A percentile compares a stretch with the other conserved stretches of the same genome.
Evolutionary conservation across 1,140 invertebrate genomes (phyloP).

Genomic region (Harpegnathos saltator): DNA sequence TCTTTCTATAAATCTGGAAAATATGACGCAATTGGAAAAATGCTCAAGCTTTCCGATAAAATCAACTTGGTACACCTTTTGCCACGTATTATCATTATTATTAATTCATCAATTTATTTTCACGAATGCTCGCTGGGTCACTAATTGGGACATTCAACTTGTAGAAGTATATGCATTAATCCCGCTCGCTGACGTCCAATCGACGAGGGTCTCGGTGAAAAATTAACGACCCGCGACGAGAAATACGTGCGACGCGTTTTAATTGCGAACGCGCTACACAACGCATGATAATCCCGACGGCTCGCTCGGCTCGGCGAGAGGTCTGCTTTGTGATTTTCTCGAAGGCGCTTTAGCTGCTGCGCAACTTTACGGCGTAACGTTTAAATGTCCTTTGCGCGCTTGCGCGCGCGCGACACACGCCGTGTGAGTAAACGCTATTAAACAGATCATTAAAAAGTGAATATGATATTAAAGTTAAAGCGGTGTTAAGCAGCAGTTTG

Average conservation of each 20-base stretch:
- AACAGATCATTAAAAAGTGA: slow-evolving; percentile 55
- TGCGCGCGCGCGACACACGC: slow-evolving; percentile 27
- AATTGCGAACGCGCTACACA: neutral
- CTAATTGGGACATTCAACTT: too few species aligned
- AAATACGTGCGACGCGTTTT: too few species aligned
- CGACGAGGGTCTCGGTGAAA: too few species aligned
- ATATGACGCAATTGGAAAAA: too few species aligned
- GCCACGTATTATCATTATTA: too few species aligned
- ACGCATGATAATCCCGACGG: neutral
- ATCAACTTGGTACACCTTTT: too few species aligned
- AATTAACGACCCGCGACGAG: too few species aligned
- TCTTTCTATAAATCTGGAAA: too few species aligned
- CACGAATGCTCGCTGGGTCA: too few species aligned
- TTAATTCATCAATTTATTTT: too few species aligned
- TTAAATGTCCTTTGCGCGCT: slow-evolving; percentile 36
- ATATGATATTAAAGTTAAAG: slow-evolving; percentile 58
- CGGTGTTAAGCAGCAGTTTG: slow-evolving; percentile 54
- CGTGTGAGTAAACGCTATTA: slow-evolving; percentile 42
- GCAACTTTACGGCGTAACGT: slow-evolving; percentile 23
- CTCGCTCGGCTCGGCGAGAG: slow-evolving; percentile 9
- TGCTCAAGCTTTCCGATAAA: too few species aligned
- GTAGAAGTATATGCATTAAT: neutral
- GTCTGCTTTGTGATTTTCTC: slow-evolving; percentile 9
- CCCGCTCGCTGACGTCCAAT: neutral
- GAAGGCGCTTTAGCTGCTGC: slow-evolving; percentile 10